Evolutionary conservation across 2,113 vertebrate species (phyloP).

Genomic region (Madoqua kirkii): DNA sequence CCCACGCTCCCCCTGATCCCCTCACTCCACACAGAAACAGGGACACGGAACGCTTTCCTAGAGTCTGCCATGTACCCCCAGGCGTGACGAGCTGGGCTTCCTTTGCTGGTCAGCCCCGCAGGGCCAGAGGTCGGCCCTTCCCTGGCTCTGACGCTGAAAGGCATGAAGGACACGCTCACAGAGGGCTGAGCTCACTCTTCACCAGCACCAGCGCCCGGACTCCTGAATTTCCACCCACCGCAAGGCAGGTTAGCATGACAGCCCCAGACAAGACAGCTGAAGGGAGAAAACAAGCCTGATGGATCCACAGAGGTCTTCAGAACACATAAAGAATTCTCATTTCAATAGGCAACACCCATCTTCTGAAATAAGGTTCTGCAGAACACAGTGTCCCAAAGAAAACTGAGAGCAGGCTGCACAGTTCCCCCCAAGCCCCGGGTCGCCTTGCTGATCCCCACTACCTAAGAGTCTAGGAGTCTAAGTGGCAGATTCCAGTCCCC

Average conservation of each 20-base stretch:
- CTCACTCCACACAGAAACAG: not conserved
- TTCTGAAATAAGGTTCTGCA: not conserved
- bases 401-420: not conserved
- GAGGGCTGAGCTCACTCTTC: too few relatives aligned
- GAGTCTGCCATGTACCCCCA: accelerated
- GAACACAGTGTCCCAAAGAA: not conserved
- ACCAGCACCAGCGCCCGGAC: too few relatives aligned
- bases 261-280: not conserved
- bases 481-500: not conserved
- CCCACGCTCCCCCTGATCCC: not conserved
- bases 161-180: not conserved
- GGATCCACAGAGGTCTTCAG: not conserved
- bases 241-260: accelerated
- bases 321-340: not conserved
- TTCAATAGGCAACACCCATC: not conserved
- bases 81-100: not conserved
- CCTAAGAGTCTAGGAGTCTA: not conserved
- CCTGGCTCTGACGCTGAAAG: accelerated
- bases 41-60: accelerated
- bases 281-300: not conserved
- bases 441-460: accelerated
- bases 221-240: accelerated
- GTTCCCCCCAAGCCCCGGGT: accelerated
- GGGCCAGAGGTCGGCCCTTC: accelerated
- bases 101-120: accelerated